phyloP scores from a whole-genome alignment of 1,140 invertebrate species.

The Venustaconcha ellipsiformis region DNA sequence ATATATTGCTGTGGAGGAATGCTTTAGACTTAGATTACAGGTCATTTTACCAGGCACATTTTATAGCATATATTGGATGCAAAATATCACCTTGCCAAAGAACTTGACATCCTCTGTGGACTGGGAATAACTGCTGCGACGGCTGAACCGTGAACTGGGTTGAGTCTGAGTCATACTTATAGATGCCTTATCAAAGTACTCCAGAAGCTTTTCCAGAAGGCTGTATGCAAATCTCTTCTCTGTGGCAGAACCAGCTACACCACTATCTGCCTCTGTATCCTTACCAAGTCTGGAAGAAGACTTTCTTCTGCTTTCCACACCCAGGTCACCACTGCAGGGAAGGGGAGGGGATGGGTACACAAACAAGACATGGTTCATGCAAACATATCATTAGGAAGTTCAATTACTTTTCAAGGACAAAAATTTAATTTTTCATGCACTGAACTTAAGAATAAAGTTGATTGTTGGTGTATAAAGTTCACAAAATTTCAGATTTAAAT shows the following conservation, averaged over 20 bases:
- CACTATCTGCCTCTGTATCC: slow-evolving; percentile 59
- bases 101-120: slow-evolving; percentile 99
- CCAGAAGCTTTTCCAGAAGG: slow-evolving; percentile 94
- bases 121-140: slow-evolving; percentile 93
- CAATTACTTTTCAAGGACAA: too few relatives aligned
- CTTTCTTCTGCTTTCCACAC: slow-evolving; percentile 31
- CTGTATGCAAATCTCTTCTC: slow-evolving; percentile 89
- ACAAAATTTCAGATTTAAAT: too few relatives aligned
- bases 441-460: too few relatives aligned
- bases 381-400: too few relatives aligned
- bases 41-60: too few relatives aligned
- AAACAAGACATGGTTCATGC: too few relatives aligned
- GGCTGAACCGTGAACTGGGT: slow-evolving; percentile 93
- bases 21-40: too few relatives aligned
- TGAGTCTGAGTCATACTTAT: slow-evolving; percentile 97
- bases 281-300: slow-evolving; percentile 57
- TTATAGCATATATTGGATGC: too few relatives aligned
- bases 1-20: too few relatives aligned
- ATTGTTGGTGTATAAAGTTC: too few relatives aligned
- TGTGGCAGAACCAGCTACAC: slow-evolving; percentile 59
- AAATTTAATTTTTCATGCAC: too few relatives aligned
- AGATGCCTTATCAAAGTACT: slow-evolving; percentile 96
- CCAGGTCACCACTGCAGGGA: slow-evolving; percentile 42
- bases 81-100: slow-evolving; percentile 89
- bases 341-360: slow-evolving; percentile 1